Evolutionary conservation across 2,797 vertebrate genomes (phyloP).

Genomic region (Sebastes vulpes): DNA sequence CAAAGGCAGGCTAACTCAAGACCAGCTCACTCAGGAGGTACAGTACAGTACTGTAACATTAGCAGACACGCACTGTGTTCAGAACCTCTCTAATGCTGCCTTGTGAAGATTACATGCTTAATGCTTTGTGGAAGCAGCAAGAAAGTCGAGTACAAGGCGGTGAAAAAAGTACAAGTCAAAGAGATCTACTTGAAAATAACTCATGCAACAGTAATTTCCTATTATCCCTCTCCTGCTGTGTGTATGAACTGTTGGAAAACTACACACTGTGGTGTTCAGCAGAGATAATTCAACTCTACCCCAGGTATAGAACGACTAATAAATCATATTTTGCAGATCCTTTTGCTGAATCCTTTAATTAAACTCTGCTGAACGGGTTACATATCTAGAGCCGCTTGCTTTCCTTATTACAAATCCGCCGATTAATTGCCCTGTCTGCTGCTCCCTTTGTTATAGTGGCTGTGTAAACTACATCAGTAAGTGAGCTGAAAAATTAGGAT

Average conservation of each 20-base stretch:
- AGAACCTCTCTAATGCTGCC: background rate
- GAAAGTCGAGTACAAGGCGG: background rate
- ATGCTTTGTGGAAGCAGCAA: slow-evolving; percentile 7
- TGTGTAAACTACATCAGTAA: slow-evolving; percentile 54
- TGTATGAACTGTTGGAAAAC: background rate
- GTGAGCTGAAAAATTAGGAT: slow-evolving; percentile 49
- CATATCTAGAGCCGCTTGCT: slow-evolving; percentile 56
- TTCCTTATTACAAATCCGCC: slow-evolving; percentile 58
- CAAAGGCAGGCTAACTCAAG: background rate
- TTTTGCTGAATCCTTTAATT: slow-evolving; percentile 53
- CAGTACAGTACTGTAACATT: slow-evolving; percentile 1
- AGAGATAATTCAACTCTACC: slow-evolving; percentile 25
- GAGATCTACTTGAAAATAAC: slow-evolving; percentile 12
- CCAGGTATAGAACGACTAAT: slow-evolving; percentile 34
- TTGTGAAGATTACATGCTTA: slow-evolving; percentile 20
- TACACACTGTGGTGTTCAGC: slow-evolving; percentile 2
- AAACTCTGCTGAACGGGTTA: slow-evolving; percentile 67
- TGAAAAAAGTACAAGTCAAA: background rate
- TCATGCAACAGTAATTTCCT: background rate
- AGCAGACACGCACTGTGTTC: slow-evolving; percentile 16
- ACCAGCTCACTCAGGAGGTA: background rate
- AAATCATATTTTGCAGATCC: slow-evolving; percentile 46
- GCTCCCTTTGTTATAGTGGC: slow-evolving; percentile 44
- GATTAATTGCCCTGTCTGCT: slow-evolving; percentile 65
- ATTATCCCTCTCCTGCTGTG: slow-evolving; percentile 5